phyloP scores from a whole-genome alignment of 2,888 invertebrate genomes.

The Norana najaformis region DNA sequence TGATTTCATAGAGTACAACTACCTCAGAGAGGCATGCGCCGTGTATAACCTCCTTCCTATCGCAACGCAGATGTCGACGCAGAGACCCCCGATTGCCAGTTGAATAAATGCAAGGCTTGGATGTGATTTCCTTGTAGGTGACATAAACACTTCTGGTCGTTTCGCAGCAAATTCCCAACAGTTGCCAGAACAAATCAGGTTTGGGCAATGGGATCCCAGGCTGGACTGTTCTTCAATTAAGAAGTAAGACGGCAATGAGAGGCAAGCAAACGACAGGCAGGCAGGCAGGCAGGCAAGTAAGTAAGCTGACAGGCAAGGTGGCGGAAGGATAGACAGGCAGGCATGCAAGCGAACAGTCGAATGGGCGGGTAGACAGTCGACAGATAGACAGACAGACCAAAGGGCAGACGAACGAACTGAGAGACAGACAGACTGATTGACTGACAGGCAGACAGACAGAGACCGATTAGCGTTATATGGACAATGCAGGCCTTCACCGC shows the following conservation, averaged over 20 bases:
- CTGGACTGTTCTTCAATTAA: neutral
- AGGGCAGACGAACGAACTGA: too few relatives aligned
- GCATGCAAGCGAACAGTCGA: neutral
- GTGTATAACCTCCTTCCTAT: neutral
- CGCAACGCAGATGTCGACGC: neutral
- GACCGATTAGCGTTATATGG: too few relatives aligned
- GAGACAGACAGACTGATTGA: too few relatives aligned
- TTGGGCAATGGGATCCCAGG: neutral
- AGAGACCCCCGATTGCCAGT: neutral
- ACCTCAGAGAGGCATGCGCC: too few relatives aligned
- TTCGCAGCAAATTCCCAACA: neutral
- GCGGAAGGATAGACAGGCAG: too few relatives aligned
- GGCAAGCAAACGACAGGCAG: neutral
- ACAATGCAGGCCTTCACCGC: too few relatives aligned
- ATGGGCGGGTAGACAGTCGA: too few relatives aligned
- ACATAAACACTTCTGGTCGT: neutral
- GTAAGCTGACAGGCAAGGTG: neutral
- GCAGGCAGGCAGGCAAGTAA: neutral
- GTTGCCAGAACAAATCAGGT: neutral
- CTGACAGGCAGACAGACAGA: too few relatives aligned
- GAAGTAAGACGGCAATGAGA: neutral
- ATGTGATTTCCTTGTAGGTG: neutral
- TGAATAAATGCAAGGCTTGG: neutral
- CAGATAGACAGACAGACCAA: too few relatives aligned
- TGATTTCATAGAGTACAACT: too few relatives aligned